Conservation (phyloP, 2,888 invertebrate genomes). For the Saturnia pavonia region DNA sequence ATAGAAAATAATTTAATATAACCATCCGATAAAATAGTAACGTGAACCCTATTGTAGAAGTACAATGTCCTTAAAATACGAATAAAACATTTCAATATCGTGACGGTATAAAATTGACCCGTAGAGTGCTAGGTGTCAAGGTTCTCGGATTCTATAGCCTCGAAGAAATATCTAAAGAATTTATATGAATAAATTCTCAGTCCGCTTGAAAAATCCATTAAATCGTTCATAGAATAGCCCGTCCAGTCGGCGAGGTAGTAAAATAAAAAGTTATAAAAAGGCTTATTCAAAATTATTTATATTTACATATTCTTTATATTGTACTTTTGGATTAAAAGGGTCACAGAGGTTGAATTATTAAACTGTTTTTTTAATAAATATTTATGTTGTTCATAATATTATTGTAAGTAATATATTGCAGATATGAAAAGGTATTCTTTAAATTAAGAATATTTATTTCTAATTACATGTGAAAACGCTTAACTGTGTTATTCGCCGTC, state of each 20-base stretch:
- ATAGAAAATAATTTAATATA: not conserved
- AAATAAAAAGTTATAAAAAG: not conserved
- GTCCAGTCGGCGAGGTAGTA: not conserved
- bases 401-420: not conserved
- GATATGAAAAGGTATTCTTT: not conserved
- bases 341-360: too few relatives aligned
- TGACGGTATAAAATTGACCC: not conserved
- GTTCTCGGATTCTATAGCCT: constrained; percentile 9
- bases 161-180: constrained; percentile 31
- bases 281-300: not conserved
- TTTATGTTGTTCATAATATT: not conserved
- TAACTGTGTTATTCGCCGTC: too few relatives aligned
- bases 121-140: constrained; percentile 12
- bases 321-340: not conserved
- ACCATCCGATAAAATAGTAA: not conserved
- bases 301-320: not conserved
- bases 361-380: too few relatives aligned
- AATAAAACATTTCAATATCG: not conserved
- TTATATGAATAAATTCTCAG: constrained; percentile 44
- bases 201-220: constrained; percentile 41
- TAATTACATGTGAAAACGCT: not conserved
- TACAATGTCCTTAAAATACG: constrained; percentile 18
- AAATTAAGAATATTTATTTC: not conserved
- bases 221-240: constrained; percentile 8
- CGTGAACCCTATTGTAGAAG: not conserved